A percentile compares a stretch with the other conserved stretches of the same genome.
phyloP scores from a whole-genome alignment of 2,113 vertebrate genomes.

The Vimba vimba region DNA sequence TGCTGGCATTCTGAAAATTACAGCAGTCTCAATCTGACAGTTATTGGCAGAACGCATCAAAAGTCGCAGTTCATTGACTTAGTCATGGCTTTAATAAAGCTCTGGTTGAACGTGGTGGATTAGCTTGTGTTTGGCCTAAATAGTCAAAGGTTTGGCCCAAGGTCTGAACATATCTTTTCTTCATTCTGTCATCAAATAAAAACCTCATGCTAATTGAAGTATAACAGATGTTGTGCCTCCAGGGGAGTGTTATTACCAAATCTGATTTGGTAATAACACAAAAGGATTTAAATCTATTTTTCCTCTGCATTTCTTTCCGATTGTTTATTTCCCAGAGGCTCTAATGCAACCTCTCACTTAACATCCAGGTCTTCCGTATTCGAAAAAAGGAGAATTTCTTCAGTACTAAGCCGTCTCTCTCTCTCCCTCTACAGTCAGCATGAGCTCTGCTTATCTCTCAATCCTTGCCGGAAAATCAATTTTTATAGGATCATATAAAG shows the following conservation, averaged over 20 bases:
- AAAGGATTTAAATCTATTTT: constrained; percentile 30
- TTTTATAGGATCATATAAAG: constrained; percentile 66
- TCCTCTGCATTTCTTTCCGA: constrained; percentile 28
- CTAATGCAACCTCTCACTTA: neutral
- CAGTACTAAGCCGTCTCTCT: neutral
- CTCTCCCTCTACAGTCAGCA: constrained; percentile 15
- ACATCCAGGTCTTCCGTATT: neutral
- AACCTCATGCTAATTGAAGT: constrained; percentile 42
- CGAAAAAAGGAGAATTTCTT: neutral
- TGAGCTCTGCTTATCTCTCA: constrained; percentile 34
- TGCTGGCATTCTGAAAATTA: constrained; percentile 16
- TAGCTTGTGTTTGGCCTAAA: constrained; percentile 37
- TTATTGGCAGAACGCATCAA: constrained; percentile 14
- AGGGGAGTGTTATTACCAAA: constrained; percentile 33
- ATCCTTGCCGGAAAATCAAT: constrained; percentile 55
- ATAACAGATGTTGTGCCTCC: constrained; percentile 32
- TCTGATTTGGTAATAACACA: neutral
- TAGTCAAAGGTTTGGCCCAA: constrained; percentile 27
- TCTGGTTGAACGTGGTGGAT: constrained; percentile 25
- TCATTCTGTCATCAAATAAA: constrained; percentile 36
- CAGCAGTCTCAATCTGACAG: constrained; percentile 19
- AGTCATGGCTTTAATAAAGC: constrained; percentile 32
- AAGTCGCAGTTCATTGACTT: constrained; percentile 31
- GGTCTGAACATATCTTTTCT: constrained; percentile 28
- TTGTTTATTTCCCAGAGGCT: constrained; percentile 20